These are phyloP conservation scores for Apodemus agrarius DNA, from an alignment of 2,797 vertebrate genomes.

Conservation along the genomic window DNA sequence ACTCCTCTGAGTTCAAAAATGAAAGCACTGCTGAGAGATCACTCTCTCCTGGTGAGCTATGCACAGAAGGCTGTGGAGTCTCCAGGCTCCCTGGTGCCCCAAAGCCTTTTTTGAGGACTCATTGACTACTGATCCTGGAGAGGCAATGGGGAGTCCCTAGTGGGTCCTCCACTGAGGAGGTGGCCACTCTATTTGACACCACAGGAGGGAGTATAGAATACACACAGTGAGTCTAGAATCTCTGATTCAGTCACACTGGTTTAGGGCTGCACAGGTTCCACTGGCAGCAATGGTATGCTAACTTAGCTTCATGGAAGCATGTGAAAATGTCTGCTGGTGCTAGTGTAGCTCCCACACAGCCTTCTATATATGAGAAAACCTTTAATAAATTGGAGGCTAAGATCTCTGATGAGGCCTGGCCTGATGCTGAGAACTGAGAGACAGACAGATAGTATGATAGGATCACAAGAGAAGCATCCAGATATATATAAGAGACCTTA, in stretches of 20 bases:
- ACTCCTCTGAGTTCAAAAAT: no score
- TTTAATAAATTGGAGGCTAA: background rate
- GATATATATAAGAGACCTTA: background rate
- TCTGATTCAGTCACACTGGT: background rate
- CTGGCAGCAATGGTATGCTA: background rate
- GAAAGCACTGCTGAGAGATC: no score
- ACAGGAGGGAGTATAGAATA: background rate
- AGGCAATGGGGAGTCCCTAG: no score
- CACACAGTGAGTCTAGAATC: background rate
- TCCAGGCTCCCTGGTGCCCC: no score
- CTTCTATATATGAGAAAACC: background rate
- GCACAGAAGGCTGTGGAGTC: no score
- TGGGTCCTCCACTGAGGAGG: no score
- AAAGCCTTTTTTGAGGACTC: no score
- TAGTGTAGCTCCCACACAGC: background rate
- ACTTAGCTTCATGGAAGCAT: background rate
- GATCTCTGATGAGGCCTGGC: background rate
- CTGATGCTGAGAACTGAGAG: background rate
- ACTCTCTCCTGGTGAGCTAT: no score
- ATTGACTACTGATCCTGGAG: no score
- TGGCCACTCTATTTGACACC: background rate
- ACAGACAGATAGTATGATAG: background rate
- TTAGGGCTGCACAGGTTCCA: background rate
- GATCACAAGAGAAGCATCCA: background rate
- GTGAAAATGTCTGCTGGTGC: slow-evolving; percentile 30